phyloP scores from a whole-genome alignment of 2,888 invertebrate species.

The Brachypalpus laphriformis region DNA sequence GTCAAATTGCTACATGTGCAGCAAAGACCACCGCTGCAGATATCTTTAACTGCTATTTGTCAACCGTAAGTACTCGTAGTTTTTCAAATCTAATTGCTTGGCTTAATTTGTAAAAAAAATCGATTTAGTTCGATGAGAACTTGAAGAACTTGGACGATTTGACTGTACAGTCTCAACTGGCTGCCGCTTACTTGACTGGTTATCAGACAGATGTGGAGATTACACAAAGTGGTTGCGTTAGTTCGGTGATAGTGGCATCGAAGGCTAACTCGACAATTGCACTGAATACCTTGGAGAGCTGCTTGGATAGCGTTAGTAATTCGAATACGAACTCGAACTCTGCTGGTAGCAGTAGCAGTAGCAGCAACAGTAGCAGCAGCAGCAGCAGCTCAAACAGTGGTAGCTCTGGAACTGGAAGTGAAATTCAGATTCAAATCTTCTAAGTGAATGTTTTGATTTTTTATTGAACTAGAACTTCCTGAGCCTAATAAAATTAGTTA shows the following conservation, averaged over 20 bases:
- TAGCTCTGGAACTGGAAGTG: background rate
- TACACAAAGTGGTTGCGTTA: constrained; percentile 1
- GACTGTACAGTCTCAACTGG: constrained; percentile 10
- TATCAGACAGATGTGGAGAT: constrained; percentile 1
- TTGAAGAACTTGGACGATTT: constrained; percentile 11
- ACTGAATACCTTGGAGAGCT: constrained; percentile 12
- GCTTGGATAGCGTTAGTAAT: constrained; percentile 8
- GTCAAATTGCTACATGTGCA: constrained; percentile 14
- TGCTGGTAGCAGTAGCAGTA: background rate
- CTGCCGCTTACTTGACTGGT: background rate
- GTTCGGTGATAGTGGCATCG: background rate
- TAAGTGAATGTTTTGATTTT: background rate
- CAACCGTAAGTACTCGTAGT: constrained; percentile 16
- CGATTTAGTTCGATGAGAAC: constrained; percentile 6
- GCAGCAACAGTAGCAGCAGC: background rate
- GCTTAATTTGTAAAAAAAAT: background rate
- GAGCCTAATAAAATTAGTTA: background rate
- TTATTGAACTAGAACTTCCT: background rate
- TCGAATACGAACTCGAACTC: background rate
- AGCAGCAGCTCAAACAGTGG: background rate
- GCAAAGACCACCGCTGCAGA: background rate
- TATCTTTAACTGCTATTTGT: constrained; percentile 1
- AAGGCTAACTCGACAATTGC: constrained; percentile 5
- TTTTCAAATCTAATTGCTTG: background rate
- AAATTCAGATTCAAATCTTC: constrained; percentile 8